Base-by-base conservation (phyloP, 2,113 vertebrate genomes). In the Pandion haliaetus region DNA sequence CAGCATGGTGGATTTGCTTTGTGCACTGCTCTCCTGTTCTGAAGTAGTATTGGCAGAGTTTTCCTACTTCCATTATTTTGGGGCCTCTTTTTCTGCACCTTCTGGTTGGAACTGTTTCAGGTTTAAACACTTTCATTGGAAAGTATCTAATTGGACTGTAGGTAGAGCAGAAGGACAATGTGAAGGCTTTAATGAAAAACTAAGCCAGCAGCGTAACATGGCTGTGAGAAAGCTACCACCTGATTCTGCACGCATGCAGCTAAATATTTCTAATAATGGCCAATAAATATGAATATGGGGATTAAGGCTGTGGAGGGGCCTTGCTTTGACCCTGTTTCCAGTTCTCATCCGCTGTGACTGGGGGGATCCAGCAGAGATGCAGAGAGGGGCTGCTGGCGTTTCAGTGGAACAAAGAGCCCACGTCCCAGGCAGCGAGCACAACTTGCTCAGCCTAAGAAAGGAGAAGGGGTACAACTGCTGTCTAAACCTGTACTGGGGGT, bases 341-440 rank as follows among this genome's bases (percentile, higher is more conserved):
- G 54, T 57, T 90, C 74, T 70, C 1, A 1, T 65, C 40, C 54
- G 45, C 31, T 72, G 34, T 73, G 79, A 11, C 65, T 16, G 4
- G 31, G 55, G 4, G n/a, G 3, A 52, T 74, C 36, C n/a, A 42
- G 61, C 44, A 65, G 45, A 87, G 63, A 10, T 70, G 45, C 25
- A 83, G 80, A 67, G 44, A 50, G 6, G 34, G 54, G 34, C 77
- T 84, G 42, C 55, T 81, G 81, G 32, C 3, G 1, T 80, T 88
- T 40, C 21, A 73, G 54, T 10, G 12, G 42, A 92, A 23, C 1
- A 0, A 71, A 55, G 34, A 74, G 14, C 44, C 31, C 50, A 47
- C 38, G 44, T 58, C 49, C 38, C n/a, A 62, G 32, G 36, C 29
- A 61, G 52, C 0, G 0, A 49, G 23, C 47, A 52, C n/a, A 62